Percentiles rank a stretch among this genome's conserved stretches.
Conservation (phyloP, 1,140 invertebrate species). For the Myzus persicae region DNA sequence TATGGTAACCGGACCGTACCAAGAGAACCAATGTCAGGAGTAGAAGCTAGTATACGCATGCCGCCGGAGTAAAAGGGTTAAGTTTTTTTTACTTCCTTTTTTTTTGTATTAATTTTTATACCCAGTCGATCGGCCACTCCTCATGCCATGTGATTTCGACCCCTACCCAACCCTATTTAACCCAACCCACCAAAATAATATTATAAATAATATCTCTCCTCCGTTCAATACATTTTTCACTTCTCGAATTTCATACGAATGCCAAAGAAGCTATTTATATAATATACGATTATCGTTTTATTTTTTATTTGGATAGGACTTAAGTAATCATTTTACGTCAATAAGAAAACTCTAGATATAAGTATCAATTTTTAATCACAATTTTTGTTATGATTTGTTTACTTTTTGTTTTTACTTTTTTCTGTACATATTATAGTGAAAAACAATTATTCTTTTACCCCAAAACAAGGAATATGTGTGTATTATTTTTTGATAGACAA, state of each 20-base stretch:
- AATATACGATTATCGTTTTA: background rate
- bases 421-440: slow-evolving; percentile 27
- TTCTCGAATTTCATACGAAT: slow-evolving; percentile 9
- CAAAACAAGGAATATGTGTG: slow-evolving; percentile 31
- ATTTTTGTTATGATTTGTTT: slow-evolving; percentile 57
- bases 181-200: background rate
- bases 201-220: no score
- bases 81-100: background rate
- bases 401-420: slow-evolving; percentile 47
- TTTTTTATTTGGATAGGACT: background rate
- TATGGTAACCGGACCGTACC: slow-evolving; percentile 81
- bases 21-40: slow-evolving; percentile 67
- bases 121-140: background rate
- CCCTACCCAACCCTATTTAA: background rate
- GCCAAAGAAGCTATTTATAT: slow-evolving; percentile 43
- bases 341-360: slow-evolving; percentile 19
- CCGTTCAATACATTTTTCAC: background rate
- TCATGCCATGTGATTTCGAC: background rate
- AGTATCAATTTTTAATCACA: slow-evolving; percentile 54
- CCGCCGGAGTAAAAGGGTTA: background rate
- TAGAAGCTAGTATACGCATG: background rate
- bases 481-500: slow-evolving; percentile 43
- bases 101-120: background rate
- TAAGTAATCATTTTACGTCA: slow-evolving; percentile 46
- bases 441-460: background rate